Percentiles rank a stretch among this genome's conserved stretches.
Evolutionary conservation across 2,888 invertebrate genomes (phyloP).

Genomic region (Melanophora roralis): DNA sequence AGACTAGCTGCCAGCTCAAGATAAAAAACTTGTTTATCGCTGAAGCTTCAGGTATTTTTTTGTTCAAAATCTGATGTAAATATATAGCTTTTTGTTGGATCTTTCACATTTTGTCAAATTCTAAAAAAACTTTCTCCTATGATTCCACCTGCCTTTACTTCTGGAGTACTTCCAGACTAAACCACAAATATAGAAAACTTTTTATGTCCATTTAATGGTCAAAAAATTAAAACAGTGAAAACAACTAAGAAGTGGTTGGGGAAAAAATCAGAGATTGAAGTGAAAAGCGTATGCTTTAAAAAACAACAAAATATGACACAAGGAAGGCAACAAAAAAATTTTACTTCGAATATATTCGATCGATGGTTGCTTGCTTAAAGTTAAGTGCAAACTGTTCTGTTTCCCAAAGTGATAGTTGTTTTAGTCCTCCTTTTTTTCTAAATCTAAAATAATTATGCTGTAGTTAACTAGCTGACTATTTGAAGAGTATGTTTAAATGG

Average conservation of each 20-base stretch:
- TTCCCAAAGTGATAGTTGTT: constrained; percentile 26
- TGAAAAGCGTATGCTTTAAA: neutral
- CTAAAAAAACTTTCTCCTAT: too few species aligned
- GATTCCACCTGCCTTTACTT: neutral
- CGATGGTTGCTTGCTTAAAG: neutral
- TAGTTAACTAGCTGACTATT: neutral
- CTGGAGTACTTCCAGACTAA: constrained; percentile 8
- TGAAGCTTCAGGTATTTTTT: too few species aligned
- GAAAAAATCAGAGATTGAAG: neutral
- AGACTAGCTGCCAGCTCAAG: too few species aligned
- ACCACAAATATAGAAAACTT: constrained; percentile 13
- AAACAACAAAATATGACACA: constrained; percentile 1
- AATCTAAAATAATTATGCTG: neutral
- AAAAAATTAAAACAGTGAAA: constrained; percentile 11
- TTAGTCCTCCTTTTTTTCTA: neutral
- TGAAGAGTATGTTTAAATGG: neutral
- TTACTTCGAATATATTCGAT: neutral
- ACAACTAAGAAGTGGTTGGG: neutral
- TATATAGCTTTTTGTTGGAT: too few species aligned
- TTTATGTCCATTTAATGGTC: constrained; percentile 11
- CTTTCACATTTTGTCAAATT: too few species aligned
- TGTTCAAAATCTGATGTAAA: too few species aligned
- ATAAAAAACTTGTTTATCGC: too few species aligned
- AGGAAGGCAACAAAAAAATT: neutral
- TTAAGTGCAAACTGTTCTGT: neutral